A percentile compares a stretch with the other conserved stretches of the same genome.
Evolutionary conservation across 2,888 invertebrate species (phyloP).

Genomic region (Yponomeuta evonymella): DNA sequence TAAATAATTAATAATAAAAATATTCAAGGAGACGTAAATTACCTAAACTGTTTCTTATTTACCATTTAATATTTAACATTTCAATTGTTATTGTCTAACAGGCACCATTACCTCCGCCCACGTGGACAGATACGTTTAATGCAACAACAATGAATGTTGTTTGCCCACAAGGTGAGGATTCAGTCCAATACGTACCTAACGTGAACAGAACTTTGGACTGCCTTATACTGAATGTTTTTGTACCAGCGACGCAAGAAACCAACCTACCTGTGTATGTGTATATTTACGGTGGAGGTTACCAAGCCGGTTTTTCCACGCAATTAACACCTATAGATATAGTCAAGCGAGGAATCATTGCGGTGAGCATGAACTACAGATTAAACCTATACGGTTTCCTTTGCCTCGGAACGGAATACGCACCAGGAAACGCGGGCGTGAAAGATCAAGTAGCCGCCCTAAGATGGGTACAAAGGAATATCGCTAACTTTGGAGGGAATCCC

Average conservation of each 20-base stretch:
- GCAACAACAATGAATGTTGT: constrained; percentile 18
- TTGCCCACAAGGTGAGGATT: constrained; percentile 20
- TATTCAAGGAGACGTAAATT: too few relatives aligned
- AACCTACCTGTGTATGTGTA: constrained; percentile 23
- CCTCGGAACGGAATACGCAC: constrained; percentile 22
- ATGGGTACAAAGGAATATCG: constrained; percentile 24
- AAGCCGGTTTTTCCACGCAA: constrained; percentile 19
- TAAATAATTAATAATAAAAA: too few relatives aligned
- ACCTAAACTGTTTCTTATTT: too few relatives aligned
- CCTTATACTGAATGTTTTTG: constrained; percentile 22
- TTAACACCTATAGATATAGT: constrained; percentile 22
- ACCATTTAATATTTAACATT: neutral
- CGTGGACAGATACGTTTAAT: constrained; percentile 22
- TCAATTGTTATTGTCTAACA: constrained; percentile 26
- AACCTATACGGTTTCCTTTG: constrained; percentile 25
- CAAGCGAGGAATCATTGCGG: constrained; percentile 22
- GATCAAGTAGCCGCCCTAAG: constrained; percentile 23
- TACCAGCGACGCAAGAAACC: constrained; percentile 20
- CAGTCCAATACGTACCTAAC: neutral
- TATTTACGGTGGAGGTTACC: constrained; percentile 23
- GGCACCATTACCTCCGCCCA: constrained; percentile 23
- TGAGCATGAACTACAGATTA: constrained; percentile 24
- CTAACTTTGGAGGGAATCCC: constrained; percentile 23
- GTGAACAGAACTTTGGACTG: constrained; percentile 22
- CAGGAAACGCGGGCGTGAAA: constrained; percentile 25